Base-by-base conservation (phyloP, 53 echinoderm and acorn worm species). In the Crossaster papposus region DNA sequence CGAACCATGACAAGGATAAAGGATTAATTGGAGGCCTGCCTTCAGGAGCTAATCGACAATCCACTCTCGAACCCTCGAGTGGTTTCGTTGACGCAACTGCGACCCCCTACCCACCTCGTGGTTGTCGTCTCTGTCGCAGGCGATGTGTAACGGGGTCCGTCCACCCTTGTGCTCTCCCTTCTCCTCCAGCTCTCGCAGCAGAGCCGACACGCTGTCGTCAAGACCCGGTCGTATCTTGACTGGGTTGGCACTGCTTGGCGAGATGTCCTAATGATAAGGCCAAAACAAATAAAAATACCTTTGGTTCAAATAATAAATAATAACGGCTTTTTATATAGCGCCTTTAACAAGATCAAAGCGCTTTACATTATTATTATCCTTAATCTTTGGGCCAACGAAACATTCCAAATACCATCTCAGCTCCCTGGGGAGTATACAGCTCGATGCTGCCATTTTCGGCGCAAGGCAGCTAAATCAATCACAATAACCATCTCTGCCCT, bases 111-210 rank as follows among this genome's bases (percentile, higher is more conserved):
- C 28, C 20, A 96, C 96, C 91, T 96, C 94, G 64, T 96, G 86
- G 64, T 96, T 92, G 79, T 96, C 96, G 82, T 95, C 95, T 73
- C 94, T 94, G 79, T 92, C 90, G 80, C 97, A 97, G 24, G 93
- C 95, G 34, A 97, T 97, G 88, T 97, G 97, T 54, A 97, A 88
- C 29, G 97, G 92, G 18, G 97, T 95, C 29, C 97, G 90, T 62
- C 97, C 97, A 82, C 95, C 95, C 65, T 89, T 90, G 77, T 92
- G 88, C 18, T 93, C 93, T 23, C 95, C 94, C 30, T 62, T 78
- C 63, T 79, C 95, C 65, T 95, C 91, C 18, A 97, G 89, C 76
- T 95, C 89, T 8, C 62, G 90, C 24, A 92, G 83, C 20, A 89
- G 83, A 6, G 28, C 36, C 29, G 83, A 89, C 3, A 96, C 92